Conservation (phyloP, 2,888 invertebrate genomes). For the Lucinisca nassula region DNA sequence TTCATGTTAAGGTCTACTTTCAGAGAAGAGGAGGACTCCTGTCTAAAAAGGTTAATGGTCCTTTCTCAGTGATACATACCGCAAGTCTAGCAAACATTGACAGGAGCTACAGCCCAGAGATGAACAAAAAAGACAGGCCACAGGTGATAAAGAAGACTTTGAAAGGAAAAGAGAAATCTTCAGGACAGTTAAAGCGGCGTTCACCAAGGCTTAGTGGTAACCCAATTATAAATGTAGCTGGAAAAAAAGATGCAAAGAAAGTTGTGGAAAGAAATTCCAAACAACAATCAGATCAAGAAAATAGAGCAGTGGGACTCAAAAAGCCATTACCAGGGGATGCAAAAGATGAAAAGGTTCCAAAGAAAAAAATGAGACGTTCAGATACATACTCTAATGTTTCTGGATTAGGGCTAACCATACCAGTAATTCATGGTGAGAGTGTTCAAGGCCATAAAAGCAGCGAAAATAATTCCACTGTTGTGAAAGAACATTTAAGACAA, state of each 20-base stretch:
- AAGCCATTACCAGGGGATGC: not conserved
- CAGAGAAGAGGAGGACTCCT: slow-evolving; percentile 78
- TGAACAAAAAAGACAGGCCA: not conserved
- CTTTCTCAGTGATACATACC: slow-evolving; percentile 81
- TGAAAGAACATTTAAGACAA: slow-evolving; percentile 27
- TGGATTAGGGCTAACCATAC: slow-evolving; percentile 52
- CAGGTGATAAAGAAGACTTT: too few species aligned
- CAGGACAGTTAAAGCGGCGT: not conserved
- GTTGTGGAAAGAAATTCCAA: not conserved
- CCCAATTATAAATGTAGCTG: too few species aligned
- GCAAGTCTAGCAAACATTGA: slow-evolving; percentile 79
- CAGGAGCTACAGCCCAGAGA: slow-evolving; percentile 78
- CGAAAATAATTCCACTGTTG: not conserved
- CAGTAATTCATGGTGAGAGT: slow-evolving; percentile 57
- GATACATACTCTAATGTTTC: slow-evolving; percentile 69
- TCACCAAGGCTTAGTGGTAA: not conserved
- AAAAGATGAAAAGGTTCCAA: slow-evolving; percentile 30
- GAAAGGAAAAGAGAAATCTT: not conserved
- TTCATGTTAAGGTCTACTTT: too few species aligned
- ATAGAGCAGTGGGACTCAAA: not conserved
- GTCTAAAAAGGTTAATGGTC: slow-evolving; percentile 73
- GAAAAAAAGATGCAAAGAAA: not conserved
- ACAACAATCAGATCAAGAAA: not conserved
- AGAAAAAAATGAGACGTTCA: slow-evolving; percentile 65
- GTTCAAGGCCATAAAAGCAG: slow-evolving; percentile 56